Percentiles rank a stretch among this genome's conserved stretches.
phyloP scores from a whole-genome alignment of 2,888 invertebrate species.

The Drosophila anceps region DNA sequence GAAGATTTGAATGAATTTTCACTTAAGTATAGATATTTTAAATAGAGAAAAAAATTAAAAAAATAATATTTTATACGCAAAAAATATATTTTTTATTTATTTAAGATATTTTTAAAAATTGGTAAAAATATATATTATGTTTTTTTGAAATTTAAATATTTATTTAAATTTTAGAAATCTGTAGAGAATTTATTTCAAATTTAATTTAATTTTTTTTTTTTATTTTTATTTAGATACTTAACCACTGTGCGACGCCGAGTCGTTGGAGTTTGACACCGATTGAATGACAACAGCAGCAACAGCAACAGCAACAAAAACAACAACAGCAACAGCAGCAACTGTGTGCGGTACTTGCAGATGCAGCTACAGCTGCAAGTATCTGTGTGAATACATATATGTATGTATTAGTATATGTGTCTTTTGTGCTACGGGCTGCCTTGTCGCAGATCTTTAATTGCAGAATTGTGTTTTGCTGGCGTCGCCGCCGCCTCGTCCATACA shows the following conservation, averaged over 20 bases:
- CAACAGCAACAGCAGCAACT: conserved; percentile 29
- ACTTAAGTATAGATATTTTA: too few relatives aligned
- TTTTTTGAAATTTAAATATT: too few relatives aligned
- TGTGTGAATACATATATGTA: conserved; percentile 5
- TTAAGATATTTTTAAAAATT: too few relatives aligned
- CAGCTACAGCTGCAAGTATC: conserved; percentile 24
- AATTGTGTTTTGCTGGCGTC: conserved; percentile 59
- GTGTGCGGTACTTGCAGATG: conserved; percentile 40
- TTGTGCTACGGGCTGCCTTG: conserved; percentile 37
- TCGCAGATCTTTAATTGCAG: conserved; percentile 76
- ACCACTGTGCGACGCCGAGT: conserved; percentile 53
- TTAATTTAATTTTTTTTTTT: too few relatives aligned
- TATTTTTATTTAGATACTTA: too few relatives aligned
- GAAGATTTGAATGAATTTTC: too few relatives aligned
- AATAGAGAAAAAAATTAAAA: too few relatives aligned
- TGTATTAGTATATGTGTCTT: conserved; percentile 13
- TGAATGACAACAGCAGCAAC: conserved; percentile 57
- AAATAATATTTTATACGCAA: too few relatives aligned
- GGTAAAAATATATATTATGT: too few relatives aligned
- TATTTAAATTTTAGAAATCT: too few relatives aligned
- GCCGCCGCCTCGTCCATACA: not conserved
- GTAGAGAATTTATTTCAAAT: too few relatives aligned
- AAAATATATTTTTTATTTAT: too few relatives aligned
- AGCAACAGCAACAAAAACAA: conserved; percentile 35
- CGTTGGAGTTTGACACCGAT: conserved; percentile 67